Conservation (phyloP, 2,113 vertebrate species). For the Hypanus sabinus region DNA sequence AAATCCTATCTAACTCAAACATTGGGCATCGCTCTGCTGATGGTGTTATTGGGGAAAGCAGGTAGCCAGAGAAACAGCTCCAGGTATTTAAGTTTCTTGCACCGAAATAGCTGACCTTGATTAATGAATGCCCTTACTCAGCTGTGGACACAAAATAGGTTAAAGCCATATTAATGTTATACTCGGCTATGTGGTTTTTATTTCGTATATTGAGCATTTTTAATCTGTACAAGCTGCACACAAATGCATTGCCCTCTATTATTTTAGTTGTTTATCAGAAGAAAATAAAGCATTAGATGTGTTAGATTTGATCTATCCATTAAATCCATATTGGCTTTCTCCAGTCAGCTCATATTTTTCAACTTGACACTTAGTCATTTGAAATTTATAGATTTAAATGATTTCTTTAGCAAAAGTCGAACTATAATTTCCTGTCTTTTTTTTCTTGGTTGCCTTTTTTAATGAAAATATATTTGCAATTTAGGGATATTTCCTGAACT, state of each 20-base stretch:
- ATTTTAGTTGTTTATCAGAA: not conserved
- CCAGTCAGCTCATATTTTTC: not conserved
- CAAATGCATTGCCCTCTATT: not conserved
- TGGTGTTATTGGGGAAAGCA: too few species aligned
- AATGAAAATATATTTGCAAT: not conserved
- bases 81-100: too few species aligned
- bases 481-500: not conserved
- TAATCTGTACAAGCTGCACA: too few species aligned
- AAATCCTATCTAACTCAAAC: too few species aligned
- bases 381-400: not conserved
- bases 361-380: not conserved
- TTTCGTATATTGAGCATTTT: too few species aligned
- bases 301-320: not conserved
- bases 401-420: not conserved
- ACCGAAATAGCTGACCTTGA: too few species aligned
- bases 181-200: too few species aligned
- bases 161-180: too few species aligned
- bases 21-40: too few species aligned
- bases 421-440: not conserved
- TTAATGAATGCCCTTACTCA: too few species aligned
- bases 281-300: not conserved
- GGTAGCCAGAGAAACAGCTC: too few species aligned
- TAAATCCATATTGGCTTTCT: not conserved
- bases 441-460: not conserved
- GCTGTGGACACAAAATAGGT: too few species aligned